Evolutionary conservation across 2,113 vertebrate species (phyloP), one percentile per base, ranked within the genome.

Genomic region (Xyliphius kryptos): DNA sequence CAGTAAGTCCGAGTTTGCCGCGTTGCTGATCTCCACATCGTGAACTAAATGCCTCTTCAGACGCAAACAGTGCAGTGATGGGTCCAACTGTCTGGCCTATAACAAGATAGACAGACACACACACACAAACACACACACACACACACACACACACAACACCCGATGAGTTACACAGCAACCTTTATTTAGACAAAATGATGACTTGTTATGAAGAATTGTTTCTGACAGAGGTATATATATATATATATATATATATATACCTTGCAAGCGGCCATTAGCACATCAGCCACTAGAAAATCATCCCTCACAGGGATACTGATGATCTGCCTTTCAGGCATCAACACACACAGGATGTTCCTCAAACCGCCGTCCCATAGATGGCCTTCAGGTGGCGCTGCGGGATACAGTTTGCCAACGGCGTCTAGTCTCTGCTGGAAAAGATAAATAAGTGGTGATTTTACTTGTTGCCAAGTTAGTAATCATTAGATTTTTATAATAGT

Each of bases 21-120:
- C 86, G 38, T 82, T 63, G 56, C 69, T 80, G 47, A 71, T 78
- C 14, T 90, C 85, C 1, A 74, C 38, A 6, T 77, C 85, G 54
- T 83, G 84, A 50, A 84, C 83, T 1, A 81, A 75, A 13, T 71
- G n/a, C 62, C 80, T 89, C 70, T 85, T 84, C 52, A 88, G 79
- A 0, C 79, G 87, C 5, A 92, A 76, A 22, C 87, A 82, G 3
- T 89, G 81, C 69, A 84, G 77, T 57, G 76, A 79, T 20, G 89
- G 89, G 37, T 93, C 91, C 78, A 91, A 47, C 12, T 90, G 88
- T 41, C 82, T 86, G 74, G 84, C 80, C 91, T 92, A 71, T 13
- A 57, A n/a, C n/a, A n/a, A n/a, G n/a, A n/a, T n/a, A n/a, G n/a
- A n/a, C n/a, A n/a, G n/a, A n/a, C n/a, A n/a, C n/a, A n/a, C n/a